A percentile compares a stretch with the other conserved stretches of the same genome.
phyloP scores from a whole-genome alignment of 2,797 vertebrate species.

The Rhincodon typus region DNA sequence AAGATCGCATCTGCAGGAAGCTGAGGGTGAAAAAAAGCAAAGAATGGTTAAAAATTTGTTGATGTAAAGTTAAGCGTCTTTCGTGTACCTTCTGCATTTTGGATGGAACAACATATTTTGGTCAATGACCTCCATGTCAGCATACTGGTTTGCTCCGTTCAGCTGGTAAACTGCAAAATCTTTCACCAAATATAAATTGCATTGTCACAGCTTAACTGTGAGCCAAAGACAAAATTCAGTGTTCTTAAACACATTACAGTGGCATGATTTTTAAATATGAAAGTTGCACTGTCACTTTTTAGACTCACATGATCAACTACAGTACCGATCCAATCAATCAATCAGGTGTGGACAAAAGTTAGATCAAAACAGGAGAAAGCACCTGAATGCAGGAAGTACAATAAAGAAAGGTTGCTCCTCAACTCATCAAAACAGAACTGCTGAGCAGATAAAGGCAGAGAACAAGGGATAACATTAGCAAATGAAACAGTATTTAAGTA shows the following conservation, averaged over 20 bases:
- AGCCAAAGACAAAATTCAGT: too few relatives aligned
- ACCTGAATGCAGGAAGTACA: neutral
- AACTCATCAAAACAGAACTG: neutral
- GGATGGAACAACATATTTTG: neutral
- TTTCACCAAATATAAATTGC: neutral
- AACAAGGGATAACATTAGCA: neutral
- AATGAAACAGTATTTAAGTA: neutral
- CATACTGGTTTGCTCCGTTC: neutral
- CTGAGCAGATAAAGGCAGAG: neutral
- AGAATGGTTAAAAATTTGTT: neutral
- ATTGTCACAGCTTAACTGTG: too few relatives aligned
- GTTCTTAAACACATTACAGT: too few relatives aligned
- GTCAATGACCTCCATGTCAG: neutral
- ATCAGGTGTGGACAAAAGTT: neutral
- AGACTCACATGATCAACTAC: neutral
- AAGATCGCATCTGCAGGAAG: conserved; percentile 77
- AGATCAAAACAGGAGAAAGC: neutral
- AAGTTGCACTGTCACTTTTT: too few relatives aligned
- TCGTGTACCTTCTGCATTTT: neutral
- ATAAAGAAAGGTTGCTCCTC: neutral
- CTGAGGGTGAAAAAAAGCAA: conserved; percentile 49
- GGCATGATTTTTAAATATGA: too few relatives aligned
- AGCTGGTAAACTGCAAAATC: neutral
- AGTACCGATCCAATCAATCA: neutral
- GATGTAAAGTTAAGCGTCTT: neutral